These are phyloP conservation scores for Drosophila greeni DNA, from an alignment of 2,888 invertebrate species.

Conservation along the genomic window DNA sequence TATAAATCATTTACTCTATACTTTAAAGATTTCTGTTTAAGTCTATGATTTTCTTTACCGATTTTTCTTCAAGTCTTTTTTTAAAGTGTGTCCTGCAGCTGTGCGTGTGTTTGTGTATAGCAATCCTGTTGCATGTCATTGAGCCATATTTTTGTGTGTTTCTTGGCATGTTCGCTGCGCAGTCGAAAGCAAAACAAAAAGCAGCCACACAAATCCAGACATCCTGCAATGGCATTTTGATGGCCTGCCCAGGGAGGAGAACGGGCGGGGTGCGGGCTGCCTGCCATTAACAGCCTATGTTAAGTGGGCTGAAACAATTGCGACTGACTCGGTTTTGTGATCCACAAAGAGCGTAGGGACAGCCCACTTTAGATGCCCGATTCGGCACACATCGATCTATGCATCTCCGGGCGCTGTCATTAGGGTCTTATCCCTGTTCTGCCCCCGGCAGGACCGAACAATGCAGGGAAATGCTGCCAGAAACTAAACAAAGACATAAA, in stretches of 20 bases:
- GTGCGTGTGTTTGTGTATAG: conserved; percentile 40
- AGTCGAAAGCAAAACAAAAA: conserved; percentile 25
- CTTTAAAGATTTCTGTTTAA: not conserved
- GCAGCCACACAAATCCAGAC: conserved; percentile 19
- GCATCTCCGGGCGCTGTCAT: conserved; percentile 9
- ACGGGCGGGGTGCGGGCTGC: not conserved
- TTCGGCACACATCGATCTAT: conserved; percentile 9
- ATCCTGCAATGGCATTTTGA: conserved; percentile 51
- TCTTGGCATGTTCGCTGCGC: conserved; percentile 53
- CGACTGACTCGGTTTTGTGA: conserved; percentile 1
- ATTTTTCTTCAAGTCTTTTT: not conserved
- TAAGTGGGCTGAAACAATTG: conserved; percentile 26
- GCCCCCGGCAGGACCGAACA: too few species aligned
- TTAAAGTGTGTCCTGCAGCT: conserved; percentile 13
- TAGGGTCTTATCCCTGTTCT: not conserved
- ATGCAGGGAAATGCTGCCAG: conserved; percentile 45
- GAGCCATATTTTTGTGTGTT: conserved; percentile 66
- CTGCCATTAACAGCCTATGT: conserved; percentile 31
- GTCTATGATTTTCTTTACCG: fast-evolving
- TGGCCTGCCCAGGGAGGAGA: conserved; percentile 7
- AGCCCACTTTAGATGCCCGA: not conserved
- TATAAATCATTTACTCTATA: not conserved
- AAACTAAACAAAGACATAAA: conserved; percentile 77
- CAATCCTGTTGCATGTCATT: conserved; percentile 72
- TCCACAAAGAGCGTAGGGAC: not conserved